Evolutionary conservation across 2,797 vertebrate genomes (phyloP).

Genomic region (Ptychobarbus kaznakovi): DNA sequence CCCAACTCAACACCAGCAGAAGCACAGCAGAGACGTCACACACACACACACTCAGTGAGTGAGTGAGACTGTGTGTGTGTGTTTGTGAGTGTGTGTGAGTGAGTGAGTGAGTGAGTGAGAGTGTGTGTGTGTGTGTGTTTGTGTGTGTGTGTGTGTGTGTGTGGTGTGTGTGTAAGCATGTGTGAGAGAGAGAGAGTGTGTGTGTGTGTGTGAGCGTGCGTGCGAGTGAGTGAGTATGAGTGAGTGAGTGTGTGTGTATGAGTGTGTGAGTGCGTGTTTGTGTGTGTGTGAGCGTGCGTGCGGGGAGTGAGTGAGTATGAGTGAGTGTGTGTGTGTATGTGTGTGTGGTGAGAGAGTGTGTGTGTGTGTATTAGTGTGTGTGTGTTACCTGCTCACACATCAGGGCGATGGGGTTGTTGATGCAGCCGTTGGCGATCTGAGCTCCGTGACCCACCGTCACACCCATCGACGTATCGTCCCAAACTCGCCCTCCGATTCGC

Average conservation of each 20-base stretch:
- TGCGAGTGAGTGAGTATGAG: not conserved
- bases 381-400: constrained; percentile 95
- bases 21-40: not conserved
- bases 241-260: no score
- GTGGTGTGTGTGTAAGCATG: not conserved
- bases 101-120: no score
- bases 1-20: constrained; percentile 82
- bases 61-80: not conserved
- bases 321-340: not conserved
- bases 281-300: not conserved
- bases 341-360: not conserved
- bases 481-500: constrained; percentile 93
- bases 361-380: not conserved
- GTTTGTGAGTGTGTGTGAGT: no score
- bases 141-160: no score
- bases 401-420: constrained; percentile 95
- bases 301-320: not conserved
- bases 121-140: no score
- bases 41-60: not conserved
- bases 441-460: constrained; percentile 90
- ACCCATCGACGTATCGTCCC: constrained; percentile 90
- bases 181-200: no score
- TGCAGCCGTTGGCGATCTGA: constrained; percentile 95
- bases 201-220: not conserved
- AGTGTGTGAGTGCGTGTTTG: no score